Evolutionary conservation across 2,888 invertebrate genomes (phyloP).

Genomic region (Ennomos erosarius): DNA sequence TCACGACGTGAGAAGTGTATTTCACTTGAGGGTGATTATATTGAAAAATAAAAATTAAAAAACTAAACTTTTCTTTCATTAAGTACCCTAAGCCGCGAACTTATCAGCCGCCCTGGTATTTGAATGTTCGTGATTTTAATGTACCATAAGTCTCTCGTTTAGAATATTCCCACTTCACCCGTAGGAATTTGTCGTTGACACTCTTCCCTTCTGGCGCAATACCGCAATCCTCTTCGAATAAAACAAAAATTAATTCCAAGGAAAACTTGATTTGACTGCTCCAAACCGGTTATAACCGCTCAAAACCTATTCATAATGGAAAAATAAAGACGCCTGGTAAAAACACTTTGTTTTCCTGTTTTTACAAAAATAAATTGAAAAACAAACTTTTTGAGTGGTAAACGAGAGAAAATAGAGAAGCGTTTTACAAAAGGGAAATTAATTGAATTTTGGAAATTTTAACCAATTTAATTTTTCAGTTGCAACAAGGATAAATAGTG

Average conservation of each 20-base stretch:
- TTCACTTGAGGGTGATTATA: no score
- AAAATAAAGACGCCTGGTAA: conserved; percentile 25
- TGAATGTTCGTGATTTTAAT: conserved; percentile 8
- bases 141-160: conserved; percentile 25
- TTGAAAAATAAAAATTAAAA: no score
- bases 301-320: background rate
- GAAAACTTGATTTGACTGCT: conserved; percentile 22
- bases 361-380: conserved; percentile 11
- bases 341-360: conserved; percentile 4
- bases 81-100: no score
- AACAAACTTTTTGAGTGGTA: conserved; percentile 7
- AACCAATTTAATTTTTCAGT: background rate
- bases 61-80: no score
- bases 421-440: conserved; percentile 1
- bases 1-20: no score
- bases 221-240: conserved; percentile 41
- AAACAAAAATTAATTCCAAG: conserved; percentile 56
- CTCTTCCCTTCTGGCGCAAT: conserved; percentile 51
- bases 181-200: conserved; percentile 58
- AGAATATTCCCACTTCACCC: conserved; percentile 40
- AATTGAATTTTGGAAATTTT: conserved; percentile 7
- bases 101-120: no score
- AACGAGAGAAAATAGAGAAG: conserved; percentile 11
- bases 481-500: background rate
- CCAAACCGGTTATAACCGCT: conserved; percentile 4